phyloP scores from a whole-genome alignment of 2,888 invertebrate genomes.

The Chrysotoxum bicinctum region DNA sequence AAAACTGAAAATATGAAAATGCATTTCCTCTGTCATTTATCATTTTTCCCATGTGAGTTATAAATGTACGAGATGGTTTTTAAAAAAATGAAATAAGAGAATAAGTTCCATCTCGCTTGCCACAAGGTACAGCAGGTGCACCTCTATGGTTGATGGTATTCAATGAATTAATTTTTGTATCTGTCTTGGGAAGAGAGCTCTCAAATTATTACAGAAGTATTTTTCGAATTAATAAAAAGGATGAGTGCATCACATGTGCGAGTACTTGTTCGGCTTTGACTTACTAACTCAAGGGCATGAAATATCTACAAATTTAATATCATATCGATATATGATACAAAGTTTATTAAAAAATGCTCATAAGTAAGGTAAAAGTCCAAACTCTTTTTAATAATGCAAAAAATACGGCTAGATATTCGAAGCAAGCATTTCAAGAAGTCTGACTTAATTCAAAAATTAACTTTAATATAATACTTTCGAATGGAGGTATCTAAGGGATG shows the following conservation, averaged over 20 bases:
- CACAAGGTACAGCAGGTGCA: background rate
- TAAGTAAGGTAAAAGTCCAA: too few species aligned
- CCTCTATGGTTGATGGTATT: background rate
- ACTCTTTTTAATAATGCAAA: too few species aligned
- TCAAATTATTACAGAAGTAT: background rate
- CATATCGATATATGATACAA: too few species aligned
- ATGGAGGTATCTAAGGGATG: too few species aligned
- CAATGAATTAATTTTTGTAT: background rate
- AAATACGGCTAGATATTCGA: too few species aligned
- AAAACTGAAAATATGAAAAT: too few species aligned
- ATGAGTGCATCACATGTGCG: background rate
- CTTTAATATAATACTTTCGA: too few species aligned
- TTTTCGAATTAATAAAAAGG: background rate
- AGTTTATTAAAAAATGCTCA: too few species aligned
- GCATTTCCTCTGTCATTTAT: constrained; percentile 31
- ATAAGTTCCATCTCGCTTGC: background rate
- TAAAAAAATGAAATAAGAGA: background rate
- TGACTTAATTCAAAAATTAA: too few species aligned
- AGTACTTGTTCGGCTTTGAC: background rate
- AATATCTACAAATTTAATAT: too few species aligned
- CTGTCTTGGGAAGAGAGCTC: background rate
- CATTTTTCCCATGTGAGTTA: constrained; percentile 27
- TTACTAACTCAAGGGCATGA: background rate
- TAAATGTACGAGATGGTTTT: background rate
- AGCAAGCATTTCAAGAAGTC: too few species aligned